Percentiles rank a stretch among this genome's conserved stretches.
These are phyloP conservation scores for Toxotes lorentzi DNA, from an alignment of 2,797 vertebrate genomes.

Conservation along the genomic window DNA sequence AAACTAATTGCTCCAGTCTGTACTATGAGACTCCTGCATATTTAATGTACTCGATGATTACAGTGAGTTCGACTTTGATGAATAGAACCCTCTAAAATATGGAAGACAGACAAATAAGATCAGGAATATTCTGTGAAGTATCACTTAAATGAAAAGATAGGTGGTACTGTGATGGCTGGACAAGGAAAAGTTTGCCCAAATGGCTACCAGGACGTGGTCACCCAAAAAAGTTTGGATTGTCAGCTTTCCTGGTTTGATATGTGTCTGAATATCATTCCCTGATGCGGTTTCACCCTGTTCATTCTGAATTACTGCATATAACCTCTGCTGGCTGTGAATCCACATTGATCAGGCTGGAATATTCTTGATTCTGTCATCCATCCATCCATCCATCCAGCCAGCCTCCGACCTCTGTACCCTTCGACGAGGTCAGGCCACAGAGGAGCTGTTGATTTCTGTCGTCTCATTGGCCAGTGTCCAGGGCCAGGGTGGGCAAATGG, in stretches of 20 bases:
- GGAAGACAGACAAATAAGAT: background rate
- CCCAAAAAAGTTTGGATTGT: conserved; percentile 16
- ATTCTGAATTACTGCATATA: conserved; percentile 1
- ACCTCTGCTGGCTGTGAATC: conserved; percentile 34
- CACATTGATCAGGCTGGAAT: conserved; percentile 89
- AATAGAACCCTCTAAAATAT: background rate
- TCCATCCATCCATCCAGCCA: conserved; percentile 83
- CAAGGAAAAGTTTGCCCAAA: background rate
- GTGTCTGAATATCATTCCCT: conserved; percentile 6
- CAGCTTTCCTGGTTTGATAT: conserved; percentile 17
- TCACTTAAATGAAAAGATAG: background rate
- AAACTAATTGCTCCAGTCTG: conserved; percentile 17
- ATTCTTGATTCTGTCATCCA: conserved; percentile 89
- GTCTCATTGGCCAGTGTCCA: conserved; percentile 86
- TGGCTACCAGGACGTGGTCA: conserved; percentile 8
- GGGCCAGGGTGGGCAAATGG: conserved; percentile 84
- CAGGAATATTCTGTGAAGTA: background rate
- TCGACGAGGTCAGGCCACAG: conserved; percentile 92
- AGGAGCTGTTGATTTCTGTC: conserved; percentile 84
- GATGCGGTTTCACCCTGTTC: background rate
- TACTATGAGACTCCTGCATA: background rate
- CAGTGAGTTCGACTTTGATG: background rate
- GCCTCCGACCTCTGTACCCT: conserved; percentile 83
- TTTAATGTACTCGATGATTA: background rate
- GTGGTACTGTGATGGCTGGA: too few relatives aligned